Evolutionary conservation across 2,888 invertebrate genomes (phyloP).

Genomic region (Epistrophe grossulariae): DNA sequence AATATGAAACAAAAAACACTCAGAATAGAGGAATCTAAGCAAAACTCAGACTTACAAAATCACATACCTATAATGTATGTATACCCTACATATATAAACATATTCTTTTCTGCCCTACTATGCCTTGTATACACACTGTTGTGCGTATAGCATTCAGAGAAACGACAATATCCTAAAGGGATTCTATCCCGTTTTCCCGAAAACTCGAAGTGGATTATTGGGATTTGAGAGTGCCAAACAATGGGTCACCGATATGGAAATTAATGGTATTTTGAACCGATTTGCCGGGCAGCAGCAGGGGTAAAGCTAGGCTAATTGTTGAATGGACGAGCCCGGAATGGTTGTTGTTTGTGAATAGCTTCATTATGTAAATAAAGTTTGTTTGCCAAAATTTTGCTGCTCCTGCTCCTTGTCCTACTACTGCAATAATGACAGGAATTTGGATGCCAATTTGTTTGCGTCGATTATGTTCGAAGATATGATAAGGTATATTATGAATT

Average conservation of each 20-base stretch:
- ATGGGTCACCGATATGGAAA: slow-evolving; percentile 72
- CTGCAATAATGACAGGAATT: background rate
- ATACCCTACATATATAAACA: background rate
- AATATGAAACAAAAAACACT: slow-evolving; percentile 43
- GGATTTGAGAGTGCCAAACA: slow-evolving; percentile 67
- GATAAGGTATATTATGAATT: background rate
- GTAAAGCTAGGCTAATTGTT: slow-evolving; percentile 63
- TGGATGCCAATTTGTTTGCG: slow-evolving; percentile 45
- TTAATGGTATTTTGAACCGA: slow-evolving; percentile 60
- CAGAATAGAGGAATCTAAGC: slow-evolving; percentile 23
- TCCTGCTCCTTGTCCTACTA: background rate
- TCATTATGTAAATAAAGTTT: slow-evolving; percentile 69
- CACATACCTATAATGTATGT: background rate
- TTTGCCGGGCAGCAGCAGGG: slow-evolving; percentile 42
- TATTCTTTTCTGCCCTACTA: background rate
- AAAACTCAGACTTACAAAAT: slow-evolving; percentile 21
- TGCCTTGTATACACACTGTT: background rate
- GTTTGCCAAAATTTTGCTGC: slow-evolving; percentile 30
- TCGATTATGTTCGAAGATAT: slow-evolving; percentile 36
- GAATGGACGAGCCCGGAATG: slow-evolving; percentile 61
- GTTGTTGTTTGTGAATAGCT: slow-evolving; percentile 64
- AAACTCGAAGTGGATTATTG: slow-evolving; percentile 61
- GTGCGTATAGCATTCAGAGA: background rate
- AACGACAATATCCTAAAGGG: slow-evolving; percentile 30
- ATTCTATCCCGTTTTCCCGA: background rate